These are phyloP conservation scores for Scolanthus callimorphus DNA, from an alignment of 92 coral and sea anemone genomes.

Conservation along the genomic window DNA sequence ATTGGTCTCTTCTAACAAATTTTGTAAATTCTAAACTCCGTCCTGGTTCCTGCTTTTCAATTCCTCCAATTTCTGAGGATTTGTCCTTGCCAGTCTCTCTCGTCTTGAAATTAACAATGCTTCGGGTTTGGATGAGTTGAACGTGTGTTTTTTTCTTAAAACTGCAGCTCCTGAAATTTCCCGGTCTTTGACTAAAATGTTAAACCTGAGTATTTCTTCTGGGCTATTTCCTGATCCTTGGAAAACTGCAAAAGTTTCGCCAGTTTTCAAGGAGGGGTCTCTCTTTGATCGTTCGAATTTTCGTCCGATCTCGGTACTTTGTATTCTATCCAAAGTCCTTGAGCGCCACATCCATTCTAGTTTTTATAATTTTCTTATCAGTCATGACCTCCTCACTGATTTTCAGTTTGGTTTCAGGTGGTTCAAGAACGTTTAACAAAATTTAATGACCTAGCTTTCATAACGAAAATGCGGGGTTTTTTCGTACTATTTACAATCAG, in stretches of 20 bases:
- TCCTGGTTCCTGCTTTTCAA: no score
- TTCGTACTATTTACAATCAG: no score
- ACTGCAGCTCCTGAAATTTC: conserved; percentile 12
- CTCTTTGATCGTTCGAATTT: not conserved
- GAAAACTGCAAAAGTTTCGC: conserved; percentile 17
- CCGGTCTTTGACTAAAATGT: not conserved
- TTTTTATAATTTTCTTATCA: not conserved
- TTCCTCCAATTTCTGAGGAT: conserved; percentile 41
- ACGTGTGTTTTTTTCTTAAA: conserved; percentile 23
- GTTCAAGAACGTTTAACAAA: no score
- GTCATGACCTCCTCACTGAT: not conserved
- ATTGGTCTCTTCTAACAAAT: no score
- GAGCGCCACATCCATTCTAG: not conserved
- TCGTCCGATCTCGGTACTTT: not conserved
- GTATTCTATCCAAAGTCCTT: not conserved
- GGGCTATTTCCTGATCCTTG: conserved; percentile 6
- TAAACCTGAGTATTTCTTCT: not conserved
- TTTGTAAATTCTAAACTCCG: no score
- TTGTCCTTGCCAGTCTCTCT: conserved; percentile 21
- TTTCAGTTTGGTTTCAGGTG: not conserved
- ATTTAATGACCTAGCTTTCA: no score
- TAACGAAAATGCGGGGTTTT: no score
- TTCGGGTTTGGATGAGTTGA: conserved; percentile 18
- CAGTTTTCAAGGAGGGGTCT: conserved; percentile 14
- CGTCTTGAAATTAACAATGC: conserved; percentile 23